Percentiles rank a stretch among this genome's conserved stretches.
These are phyloP conservation scores for Zaprionus inermis DNA, from an alignment of 1,140 invertebrate species.

Conservation along the genomic window DNA sequence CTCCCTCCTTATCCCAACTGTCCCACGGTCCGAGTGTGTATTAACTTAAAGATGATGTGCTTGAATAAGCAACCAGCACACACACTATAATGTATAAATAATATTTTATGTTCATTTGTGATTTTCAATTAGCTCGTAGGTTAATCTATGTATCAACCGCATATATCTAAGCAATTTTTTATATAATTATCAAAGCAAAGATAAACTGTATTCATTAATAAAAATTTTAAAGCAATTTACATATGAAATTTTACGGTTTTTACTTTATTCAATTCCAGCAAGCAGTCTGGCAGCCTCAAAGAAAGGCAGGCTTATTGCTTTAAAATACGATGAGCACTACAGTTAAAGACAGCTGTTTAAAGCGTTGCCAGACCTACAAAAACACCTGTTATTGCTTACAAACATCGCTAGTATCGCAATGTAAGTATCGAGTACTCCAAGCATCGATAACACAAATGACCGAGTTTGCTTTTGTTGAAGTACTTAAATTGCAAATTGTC, in stretches of 20 bases:
- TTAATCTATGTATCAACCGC: conserved; percentile 75
- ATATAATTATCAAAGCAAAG: conserved; percentile 75
- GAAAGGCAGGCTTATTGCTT: neutral
- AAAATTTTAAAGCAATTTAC: conserved; percentile 54
- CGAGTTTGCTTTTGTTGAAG: neutral
- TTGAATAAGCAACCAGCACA: conserved; percentile 54
- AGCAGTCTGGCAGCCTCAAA: neutral
- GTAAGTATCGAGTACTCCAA: neutral
- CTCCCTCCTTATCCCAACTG: neutral
- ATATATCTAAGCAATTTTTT: conserved; percentile 72
- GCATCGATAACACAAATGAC: conserved; percentile 11
- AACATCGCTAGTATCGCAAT: conserved; percentile 6
- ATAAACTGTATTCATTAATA: conserved; percentile 74
- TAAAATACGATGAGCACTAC: too few species aligned
- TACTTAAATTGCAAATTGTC: neutral
- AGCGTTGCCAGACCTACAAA: neutral
- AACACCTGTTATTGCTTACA: conserved; percentile 21
- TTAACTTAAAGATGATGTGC: conserved; percentile 71
- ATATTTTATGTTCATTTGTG: conserved; percentile 81
- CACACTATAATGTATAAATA: conserved; percentile 78
- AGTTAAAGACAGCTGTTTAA: too few species aligned
- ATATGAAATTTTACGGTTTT: neutral
- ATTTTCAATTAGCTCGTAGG: conserved; percentile 78
- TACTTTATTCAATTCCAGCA: neutral
- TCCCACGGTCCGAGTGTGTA: conserved; percentile 57